phyloP scores from a whole-genome alignment of 2,888 invertebrate species.

The Spilosoma lubricipeda region DNA sequence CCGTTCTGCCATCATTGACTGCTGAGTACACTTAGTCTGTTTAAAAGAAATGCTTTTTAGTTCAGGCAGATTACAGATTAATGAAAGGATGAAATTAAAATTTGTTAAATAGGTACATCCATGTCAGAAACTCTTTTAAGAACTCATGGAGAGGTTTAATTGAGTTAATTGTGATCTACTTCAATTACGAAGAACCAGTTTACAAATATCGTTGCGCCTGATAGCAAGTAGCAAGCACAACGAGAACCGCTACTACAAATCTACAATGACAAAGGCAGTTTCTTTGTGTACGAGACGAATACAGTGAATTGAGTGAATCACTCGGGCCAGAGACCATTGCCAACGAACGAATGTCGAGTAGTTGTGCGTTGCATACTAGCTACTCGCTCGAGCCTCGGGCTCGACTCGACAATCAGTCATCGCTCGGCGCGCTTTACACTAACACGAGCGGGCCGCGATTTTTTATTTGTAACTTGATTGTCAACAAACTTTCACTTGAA shows the following conservation, averaged over 20 bases:
- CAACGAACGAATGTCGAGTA: constrained; percentile 4
- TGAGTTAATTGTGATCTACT: constrained; percentile 11
- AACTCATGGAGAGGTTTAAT: background rate
- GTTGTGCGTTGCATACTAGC: background rate
- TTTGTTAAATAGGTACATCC: background rate
- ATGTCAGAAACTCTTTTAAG: background rate
- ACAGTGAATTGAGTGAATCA: constrained; percentile 49
- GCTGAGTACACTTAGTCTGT: background rate
- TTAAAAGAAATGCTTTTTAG: background rate
- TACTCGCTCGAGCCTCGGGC: background rate
- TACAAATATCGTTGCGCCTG: background rate
- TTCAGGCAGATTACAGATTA: background rate
- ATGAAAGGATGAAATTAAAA: background rate
- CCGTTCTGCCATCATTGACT: background rate
- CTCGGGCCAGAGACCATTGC: constrained; percentile 32
- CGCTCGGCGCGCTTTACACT: constrained; percentile 29
- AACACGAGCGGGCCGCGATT: constrained; percentile 22
- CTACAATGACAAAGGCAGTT: constrained; percentile 36
- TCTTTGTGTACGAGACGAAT: constrained; percentile 35
- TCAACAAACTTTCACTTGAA: constrained; percentile 51
- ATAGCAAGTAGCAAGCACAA: constrained; percentile 9
- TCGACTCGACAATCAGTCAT: constrained; percentile 4
- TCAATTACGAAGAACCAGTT: background rate
- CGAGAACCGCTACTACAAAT: constrained; percentile 28
- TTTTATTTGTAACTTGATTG: constrained; percentile 23